These are phyloP conservation scores for Spilarctia lutea DNA, from an alignment of 2,888 invertebrate species.

Conservation along the genomic window DNA sequence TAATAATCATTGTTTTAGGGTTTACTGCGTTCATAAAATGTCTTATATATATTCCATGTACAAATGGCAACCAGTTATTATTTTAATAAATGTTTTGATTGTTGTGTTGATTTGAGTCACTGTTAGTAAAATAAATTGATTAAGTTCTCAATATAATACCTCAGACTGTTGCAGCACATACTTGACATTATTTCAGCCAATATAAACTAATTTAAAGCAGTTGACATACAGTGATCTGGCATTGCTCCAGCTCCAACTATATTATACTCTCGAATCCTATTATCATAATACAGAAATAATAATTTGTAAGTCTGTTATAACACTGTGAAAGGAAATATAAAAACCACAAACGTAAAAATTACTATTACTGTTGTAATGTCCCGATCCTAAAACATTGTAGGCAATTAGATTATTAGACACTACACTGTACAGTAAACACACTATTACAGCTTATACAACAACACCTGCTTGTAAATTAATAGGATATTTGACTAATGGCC, in stretches of 20 bases:
- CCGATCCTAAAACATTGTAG: not conserved
- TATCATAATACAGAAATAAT: slow-evolving; percentile 18
- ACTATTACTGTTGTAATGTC: not conserved
- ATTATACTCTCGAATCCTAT: slow-evolving; percentile 58
- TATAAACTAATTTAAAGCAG: slow-evolving; percentile 69
- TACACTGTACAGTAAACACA: not conserved
- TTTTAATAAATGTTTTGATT: not conserved
- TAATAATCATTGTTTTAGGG: too few species aligned
- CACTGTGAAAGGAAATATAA: not conserved
- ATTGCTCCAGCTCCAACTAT: slow-evolving; percentile 72
- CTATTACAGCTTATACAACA: too few species aligned
- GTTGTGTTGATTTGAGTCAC: not conserved
- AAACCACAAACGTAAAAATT: not conserved
- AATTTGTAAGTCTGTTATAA: not conserved
- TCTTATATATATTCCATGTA: too few species aligned
- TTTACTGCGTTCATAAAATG: too few species aligned
- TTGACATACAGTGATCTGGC: slow-evolving; percentile 68
- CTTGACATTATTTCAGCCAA: slow-evolving; percentile 56
- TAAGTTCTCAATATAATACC: slow-evolving; percentile 21
- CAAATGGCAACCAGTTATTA: too few species aligned
- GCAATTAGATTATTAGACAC: not conserved
- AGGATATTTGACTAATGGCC: not conserved
- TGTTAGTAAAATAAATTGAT: slow-evolving; percentile 26
- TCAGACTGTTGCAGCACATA: slow-evolving; percentile 46
- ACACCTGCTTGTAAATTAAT: too few species aligned